These are phyloP conservation scores for Oceanites oceanicus DNA, from an alignment of 2,113 vertebrate species.

Conservation along the genomic window DNA sequence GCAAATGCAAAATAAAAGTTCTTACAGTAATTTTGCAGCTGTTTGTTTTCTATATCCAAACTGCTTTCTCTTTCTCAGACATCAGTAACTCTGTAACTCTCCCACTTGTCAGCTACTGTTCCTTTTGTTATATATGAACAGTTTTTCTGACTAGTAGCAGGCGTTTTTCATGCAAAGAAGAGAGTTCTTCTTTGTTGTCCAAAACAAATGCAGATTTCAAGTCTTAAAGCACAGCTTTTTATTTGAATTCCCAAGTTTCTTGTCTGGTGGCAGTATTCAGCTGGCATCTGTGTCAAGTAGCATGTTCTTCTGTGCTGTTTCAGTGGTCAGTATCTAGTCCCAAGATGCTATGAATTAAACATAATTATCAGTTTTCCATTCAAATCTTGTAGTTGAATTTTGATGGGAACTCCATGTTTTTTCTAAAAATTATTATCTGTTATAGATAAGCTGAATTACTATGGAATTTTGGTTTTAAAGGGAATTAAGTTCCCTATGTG, in stretches of 20 bases:
- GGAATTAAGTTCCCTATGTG: not conserved
- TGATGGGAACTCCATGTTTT: not conserved
- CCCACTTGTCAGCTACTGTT: not conserved
- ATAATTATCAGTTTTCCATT: not conserved
- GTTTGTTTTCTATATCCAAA: conserved; percentile 17
- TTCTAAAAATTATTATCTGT: not conserved
- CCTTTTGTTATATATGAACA: not conserved
- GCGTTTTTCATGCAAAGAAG: not conserved
- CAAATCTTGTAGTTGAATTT: not conserved
- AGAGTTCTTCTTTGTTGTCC: not conserved
- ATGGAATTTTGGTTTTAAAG: not conserved
- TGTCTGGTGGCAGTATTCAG: not conserved
- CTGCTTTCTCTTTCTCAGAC: not conserved
- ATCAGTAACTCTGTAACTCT: not conserved
- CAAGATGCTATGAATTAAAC: not conserved
- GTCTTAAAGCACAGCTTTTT: not conserved
- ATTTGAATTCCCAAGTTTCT: not conserved
- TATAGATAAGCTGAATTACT: not conserved
- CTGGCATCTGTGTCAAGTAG: not conserved
- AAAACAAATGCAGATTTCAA: not conserved
- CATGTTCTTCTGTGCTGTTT: not conserved
- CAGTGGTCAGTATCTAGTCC: not conserved
- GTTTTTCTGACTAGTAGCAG: not conserved
- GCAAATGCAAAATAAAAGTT: conserved; percentile 20
- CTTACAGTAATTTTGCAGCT: conserved; percentile 33